phyloP scores from a whole-genome alignment of 2,888 invertebrate species.

The Clistopyga incitator region DNA sequence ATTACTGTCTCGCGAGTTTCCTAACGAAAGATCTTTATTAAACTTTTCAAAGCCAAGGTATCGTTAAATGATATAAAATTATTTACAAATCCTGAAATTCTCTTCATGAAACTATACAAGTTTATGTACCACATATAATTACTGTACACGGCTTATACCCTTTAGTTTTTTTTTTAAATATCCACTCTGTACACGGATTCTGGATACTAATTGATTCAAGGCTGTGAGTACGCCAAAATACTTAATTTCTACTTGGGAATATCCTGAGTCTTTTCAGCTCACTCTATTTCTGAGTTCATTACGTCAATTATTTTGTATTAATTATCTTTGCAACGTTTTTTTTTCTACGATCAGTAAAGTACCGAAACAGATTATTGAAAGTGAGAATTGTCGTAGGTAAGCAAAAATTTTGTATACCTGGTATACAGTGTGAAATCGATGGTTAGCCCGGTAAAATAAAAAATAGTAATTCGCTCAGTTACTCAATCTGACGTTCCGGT shows the following conservation, averaged over 20 bases:
- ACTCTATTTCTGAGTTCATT: too few species aligned
- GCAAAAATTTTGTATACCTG: too few species aligned
- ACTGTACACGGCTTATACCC: neutral
- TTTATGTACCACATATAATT: neutral
- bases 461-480: neutral
- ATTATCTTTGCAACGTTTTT: too few species aligned
- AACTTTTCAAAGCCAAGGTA: conserved; percentile 1
- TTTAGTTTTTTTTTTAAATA: neutral
- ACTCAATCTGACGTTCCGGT: neutral
- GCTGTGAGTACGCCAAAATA: too few species aligned
- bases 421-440: neutral
- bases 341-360: too few species aligned
- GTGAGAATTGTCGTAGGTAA: too few species aligned
- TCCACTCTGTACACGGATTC: neutral
- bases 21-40: neutral
- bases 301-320: too few species aligned
- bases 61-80: neutral
- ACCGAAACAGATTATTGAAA: too few species aligned
- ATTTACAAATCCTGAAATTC: conserved; percentile 5
- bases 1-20: neutral
- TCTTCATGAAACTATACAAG: neutral
- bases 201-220: neutral
- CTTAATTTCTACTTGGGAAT: too few species aligned
- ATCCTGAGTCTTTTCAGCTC: too few species aligned
- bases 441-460: neutral